Conservation (phyloP, 2,888 invertebrate genomes). For the Ernsta delagoae region DNA sequence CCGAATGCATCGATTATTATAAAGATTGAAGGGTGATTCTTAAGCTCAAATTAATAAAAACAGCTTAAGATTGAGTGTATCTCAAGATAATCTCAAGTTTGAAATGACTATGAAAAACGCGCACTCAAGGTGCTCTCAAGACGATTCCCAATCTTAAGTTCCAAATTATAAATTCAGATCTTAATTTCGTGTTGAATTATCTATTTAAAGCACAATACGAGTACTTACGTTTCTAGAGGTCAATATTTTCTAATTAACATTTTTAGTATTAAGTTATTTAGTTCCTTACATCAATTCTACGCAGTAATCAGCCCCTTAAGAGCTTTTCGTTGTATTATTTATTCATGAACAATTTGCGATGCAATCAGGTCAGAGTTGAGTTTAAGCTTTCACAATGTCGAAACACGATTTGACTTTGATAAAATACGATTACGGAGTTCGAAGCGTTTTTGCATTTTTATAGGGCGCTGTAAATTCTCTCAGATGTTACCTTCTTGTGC, state of each 20-base stretch:
- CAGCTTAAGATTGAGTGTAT: no score
- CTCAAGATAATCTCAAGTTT: no score
- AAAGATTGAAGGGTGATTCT: no score
- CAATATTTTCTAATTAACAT: conserved; percentile 1
- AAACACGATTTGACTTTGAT: conserved; percentile 75
- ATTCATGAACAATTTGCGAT: conserved; percentile 83
- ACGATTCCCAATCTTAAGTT: no score
- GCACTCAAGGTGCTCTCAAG: no score
- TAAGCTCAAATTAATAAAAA: no score
- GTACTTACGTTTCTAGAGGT: neutral
- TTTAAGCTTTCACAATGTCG: conserved; percentile 59
- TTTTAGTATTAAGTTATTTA: neutral
- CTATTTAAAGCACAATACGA: no score
- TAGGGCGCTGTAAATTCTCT: conserved; percentile 43
- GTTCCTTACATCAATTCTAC: neutral
- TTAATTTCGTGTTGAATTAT: no score
- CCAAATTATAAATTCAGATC: no score
- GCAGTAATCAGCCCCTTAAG: neutral
- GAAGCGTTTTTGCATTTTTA: conserved; percentile 64
- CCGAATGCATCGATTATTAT: no score
- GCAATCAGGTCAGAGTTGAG: conserved; percentile 77
- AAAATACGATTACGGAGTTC: conserved; percentile 68
- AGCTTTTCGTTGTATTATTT: conserved; percentile 72
- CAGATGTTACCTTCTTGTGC: conserved; percentile 20
- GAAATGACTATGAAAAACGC: no score